Percentiles rank a stretch among this genome's conserved stretches.
Evolutionary conservation across 53 echinoderm and acorn worm genomes (phyloP).

Genomic region (Apostichopus leukothele): DNA sequence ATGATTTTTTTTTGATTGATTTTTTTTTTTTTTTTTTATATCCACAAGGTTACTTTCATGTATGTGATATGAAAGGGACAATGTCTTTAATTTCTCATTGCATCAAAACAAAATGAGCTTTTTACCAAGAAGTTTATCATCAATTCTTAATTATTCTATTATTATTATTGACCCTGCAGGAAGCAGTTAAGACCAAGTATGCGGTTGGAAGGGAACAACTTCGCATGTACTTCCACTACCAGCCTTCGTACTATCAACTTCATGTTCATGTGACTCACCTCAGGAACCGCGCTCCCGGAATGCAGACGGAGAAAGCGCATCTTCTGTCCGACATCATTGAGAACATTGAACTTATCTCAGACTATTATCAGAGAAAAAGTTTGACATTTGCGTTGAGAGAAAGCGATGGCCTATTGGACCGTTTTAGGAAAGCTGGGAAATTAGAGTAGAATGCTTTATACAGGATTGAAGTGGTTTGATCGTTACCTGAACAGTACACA

Average conservation of each 20-base stretch:
- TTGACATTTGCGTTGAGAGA: constrained; percentile 72
- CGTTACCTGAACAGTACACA: too few relatives aligned
- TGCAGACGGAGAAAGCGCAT: constrained; percentile 71
- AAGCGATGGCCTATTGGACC: constrained; percentile 69
- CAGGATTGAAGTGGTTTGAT: too few relatives aligned
- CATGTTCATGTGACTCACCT: constrained; percentile 92
- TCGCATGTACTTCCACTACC: constrained; percentile 87
- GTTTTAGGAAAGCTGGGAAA: constrained; percentile 63
- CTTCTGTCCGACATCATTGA: constrained; percentile 83
- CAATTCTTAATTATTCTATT: not conserved
- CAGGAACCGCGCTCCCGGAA: constrained; percentile 83
- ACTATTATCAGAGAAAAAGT: constrained; percentile 86
- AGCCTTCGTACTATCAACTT: constrained; percentile 96
- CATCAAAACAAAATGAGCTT: too few relatives aligned
- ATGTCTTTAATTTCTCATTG: too few relatives aligned
- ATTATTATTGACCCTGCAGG: not conserved
- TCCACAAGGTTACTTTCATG: too few relatives aligned
- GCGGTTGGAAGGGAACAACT: constrained; percentile 61
- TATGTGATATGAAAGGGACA: too few relatives aligned
- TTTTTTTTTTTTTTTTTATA: too few relatives aligned
- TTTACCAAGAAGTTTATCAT: not conserved
- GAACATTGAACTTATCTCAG: constrained; percentile 73
- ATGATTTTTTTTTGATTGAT: too few relatives aligned
- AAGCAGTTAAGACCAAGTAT: constrained; percentile 64
- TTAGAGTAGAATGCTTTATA: not conserved